These are phyloP conservation scores for Stegana nigrithorax DNA, from an alignment of 2,888 invertebrate genomes.

Conservation along the genomic window DNA sequence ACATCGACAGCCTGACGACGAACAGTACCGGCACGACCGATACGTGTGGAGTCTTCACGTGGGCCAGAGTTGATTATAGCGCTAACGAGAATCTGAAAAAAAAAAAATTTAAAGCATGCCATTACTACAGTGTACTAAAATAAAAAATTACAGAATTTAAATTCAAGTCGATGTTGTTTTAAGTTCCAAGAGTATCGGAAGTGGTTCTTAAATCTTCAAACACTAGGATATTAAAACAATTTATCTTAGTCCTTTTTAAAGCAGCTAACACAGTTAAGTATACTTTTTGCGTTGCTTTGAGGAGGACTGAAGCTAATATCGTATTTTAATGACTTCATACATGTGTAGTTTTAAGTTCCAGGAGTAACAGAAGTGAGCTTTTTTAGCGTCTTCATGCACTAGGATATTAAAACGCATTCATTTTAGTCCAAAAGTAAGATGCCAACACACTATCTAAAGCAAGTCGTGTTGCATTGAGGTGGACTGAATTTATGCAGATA, in stretches of 20 bases:
- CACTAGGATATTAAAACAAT: constrained; percentile 43
- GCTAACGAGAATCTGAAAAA: constrained; percentile 83
- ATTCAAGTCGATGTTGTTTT: constrained; percentile 6
- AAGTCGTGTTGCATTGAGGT: constrained; percentile 29
- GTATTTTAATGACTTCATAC: constrained; percentile 9
- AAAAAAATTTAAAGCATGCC: constrained; percentile 13
- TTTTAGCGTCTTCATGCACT: constrained; percentile 32
- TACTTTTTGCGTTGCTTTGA: neutral
- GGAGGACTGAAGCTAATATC: neutral
- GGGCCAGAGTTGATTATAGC: constrained; percentile 99
- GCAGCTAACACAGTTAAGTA: neutral
- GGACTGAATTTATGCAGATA: constrained; percentile 19
- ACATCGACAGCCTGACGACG: constrained; percentile 99
- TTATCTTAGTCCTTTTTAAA: constrained; percentile 7
- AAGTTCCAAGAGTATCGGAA: constrained; percentile 43
- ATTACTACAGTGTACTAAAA: too few relatives aligned
- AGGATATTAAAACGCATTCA: constrained; percentile 38
- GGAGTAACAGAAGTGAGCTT: constrained; percentile 37
- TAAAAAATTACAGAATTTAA: too few relatives aligned
- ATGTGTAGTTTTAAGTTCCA: constrained; percentile 42
- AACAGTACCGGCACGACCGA: constrained; percentile 99
- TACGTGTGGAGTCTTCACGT: constrained; percentile 99
- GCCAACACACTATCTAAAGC: constrained; percentile 18
- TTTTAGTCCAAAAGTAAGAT: constrained; percentile 30
- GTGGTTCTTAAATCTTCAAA: constrained; percentile 28